These are phyloP conservation scores for Chaenocephalus aceratus DNA, from an alignment of 2,113 vertebrate genomes.

Conservation along the genomic window DNA sequence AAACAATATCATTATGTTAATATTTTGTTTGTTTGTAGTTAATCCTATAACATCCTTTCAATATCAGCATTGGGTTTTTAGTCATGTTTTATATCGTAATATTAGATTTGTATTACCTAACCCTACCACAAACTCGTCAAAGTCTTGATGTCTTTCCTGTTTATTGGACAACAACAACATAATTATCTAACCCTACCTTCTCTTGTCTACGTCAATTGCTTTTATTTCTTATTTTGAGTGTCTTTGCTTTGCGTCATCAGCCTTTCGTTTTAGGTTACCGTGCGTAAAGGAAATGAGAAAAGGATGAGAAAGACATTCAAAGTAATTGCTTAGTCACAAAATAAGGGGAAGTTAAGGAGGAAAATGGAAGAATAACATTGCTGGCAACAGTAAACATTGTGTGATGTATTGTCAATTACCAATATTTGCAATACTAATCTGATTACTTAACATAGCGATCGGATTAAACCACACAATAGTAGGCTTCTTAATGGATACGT, in stretches of 20 bases:
- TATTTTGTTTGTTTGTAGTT: too few relatives aligned
- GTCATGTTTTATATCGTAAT: too few relatives aligned
- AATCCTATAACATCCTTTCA: too few relatives aligned
- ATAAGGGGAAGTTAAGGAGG: background rate
- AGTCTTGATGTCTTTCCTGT: conserved; percentile 4
- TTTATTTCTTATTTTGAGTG: conserved; percentile 4
- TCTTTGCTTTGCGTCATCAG: background rate
- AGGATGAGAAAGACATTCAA: background rate
- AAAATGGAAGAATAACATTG: background rate
- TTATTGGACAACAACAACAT: too few relatives aligned
- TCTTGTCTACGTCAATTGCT: conserved; percentile 10
- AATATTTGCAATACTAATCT: too few relatives aligned
- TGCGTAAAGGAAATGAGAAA: background rate
- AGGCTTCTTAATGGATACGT: background rate
- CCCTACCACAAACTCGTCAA: too few relatives aligned
- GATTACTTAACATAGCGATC: background rate
- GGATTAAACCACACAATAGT: background rate
- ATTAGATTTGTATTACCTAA: too few relatives aligned
- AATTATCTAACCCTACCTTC: background rate
- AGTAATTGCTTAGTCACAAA: background rate
- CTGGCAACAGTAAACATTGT: too few relatives aligned
- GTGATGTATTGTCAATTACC: too few relatives aligned
- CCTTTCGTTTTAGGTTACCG: background rate
- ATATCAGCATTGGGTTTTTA: too few relatives aligned
- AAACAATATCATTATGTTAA: too few relatives aligned